Base-by-base conservation (phyloP, 2,888 invertebrate genomes). In the Spodoptera picta region DNA sequence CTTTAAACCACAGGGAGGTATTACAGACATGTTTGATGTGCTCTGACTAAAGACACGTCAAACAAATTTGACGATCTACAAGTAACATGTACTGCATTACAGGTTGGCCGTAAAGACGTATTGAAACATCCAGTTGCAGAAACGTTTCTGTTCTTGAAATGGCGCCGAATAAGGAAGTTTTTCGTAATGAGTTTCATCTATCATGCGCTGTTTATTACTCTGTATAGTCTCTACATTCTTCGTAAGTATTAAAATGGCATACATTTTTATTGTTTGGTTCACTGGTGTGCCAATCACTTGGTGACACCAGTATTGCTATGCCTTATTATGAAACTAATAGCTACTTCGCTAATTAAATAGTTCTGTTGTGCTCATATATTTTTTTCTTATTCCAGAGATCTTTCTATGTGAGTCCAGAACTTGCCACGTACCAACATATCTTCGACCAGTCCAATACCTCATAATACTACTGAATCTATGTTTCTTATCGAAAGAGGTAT, bases 101-200 rank as follows among this genome's bases (percentile, higher is more conserved):
- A 94, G 94, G 97, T 97, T 2, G 98, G 98, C 1, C 97, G 97
- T 73, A 96, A 96, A 80, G 96, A 97, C 57, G 95, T 98, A 9
- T 88, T 98, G 2, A 97, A 97, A 86, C 98, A 98, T 90, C 98
- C 98, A 0, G 94, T 98, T 0, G 97, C 97, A 72, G 97, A 98
- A 88, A 97, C 98, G 3, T 98, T 98, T 84, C 93, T 98, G 0
- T 97, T 97, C 80, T 90, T 98, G 23, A 98, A 98, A 91, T 98
- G 98, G 98, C 93, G 96, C 58, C 95, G 96, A 76, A 98, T 98
- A 74, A 93, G 98, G 55, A 97, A 97, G 86, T 98, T 97, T 84
- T 98, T 98, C 79, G 92, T 98, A 0, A 94, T 97, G 79, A 97
- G 97, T 82, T 95, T 98, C 41, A 95, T 97, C 56, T 98, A 97